Evolutionary conservation across 2,113 vertebrate genomes (phyloP).

Genomic region (Sinocyclocheilus rhinocerous): DNA sequence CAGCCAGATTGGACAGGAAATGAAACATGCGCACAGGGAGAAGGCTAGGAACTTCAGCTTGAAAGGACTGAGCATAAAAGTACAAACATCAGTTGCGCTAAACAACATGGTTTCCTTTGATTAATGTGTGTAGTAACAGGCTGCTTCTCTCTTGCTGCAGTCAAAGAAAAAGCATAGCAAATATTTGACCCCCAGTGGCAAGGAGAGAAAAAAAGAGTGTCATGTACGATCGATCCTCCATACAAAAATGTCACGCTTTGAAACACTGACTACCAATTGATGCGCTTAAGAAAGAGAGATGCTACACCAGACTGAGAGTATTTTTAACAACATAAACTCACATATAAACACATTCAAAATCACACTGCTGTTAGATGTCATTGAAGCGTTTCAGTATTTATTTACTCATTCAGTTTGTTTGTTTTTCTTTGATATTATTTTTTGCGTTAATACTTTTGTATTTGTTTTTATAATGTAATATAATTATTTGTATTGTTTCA

Average conservation of each 20-base stretch:
- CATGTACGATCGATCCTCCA: constrained; percentile 30
- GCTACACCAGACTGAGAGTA: neutral
- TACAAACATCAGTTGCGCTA: neutral
- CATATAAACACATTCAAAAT: neutral
- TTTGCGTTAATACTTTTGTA: neutral
- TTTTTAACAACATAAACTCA: neutral
- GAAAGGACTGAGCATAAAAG: neutral
- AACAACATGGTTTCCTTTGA: neutral
- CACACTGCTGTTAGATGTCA: neutral
- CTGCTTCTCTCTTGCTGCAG: constrained; percentile 16
- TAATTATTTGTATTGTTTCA: too few relatives aligned
- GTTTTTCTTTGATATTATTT: neutral
- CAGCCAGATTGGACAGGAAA: constrained; percentile 9
- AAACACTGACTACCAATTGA: constrained; percentile 26
- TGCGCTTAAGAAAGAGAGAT: constrained; percentile 4
- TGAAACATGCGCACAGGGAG: neutral
- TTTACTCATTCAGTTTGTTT: neutral
- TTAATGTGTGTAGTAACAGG: neutral
- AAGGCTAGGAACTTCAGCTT: neutral
- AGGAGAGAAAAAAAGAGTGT: neutral
- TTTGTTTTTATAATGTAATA: neutral
- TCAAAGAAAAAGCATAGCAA: constrained; percentile 18
- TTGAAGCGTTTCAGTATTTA: neutral
- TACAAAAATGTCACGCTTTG: constrained; percentile 40
- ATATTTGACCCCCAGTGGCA: constrained; percentile 7